phyloP scores from a whole-genome alignment of 2,888 invertebrate species.

The Fragum sueziense region DNA sequence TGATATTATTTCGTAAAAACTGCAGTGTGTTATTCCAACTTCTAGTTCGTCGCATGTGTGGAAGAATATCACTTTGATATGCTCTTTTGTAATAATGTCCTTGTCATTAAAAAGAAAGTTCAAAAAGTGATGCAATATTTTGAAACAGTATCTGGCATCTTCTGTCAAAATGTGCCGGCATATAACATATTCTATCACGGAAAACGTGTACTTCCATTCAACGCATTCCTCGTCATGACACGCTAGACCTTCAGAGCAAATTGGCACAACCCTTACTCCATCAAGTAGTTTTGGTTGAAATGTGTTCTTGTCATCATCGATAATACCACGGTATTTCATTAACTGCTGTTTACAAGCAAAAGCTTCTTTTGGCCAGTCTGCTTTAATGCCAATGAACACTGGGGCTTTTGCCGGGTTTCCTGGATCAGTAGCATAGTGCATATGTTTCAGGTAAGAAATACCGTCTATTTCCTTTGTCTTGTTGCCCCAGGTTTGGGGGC shows the following conservation, averaged over 20 bases:
- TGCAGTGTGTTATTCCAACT: not conserved
- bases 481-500: not conserved
- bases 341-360: not conserved
- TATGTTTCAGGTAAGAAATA: not conserved
- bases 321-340: not conserved
- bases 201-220: conserved; percentile 28
- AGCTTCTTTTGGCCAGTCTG: conserved; percentile 21
- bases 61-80: conserved; percentile 3
- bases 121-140: conserved; percentile 1
- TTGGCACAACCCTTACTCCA: conserved; percentile 24
- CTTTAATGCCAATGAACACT: not conserved
- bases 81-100: conserved; percentile 5
- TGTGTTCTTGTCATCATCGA: not conserved
- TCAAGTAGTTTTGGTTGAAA: not conserved
- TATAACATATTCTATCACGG: not conserved
- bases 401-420: not conserved
- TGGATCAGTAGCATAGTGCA: not conserved
- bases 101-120: not conserved
- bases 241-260: not conserved
- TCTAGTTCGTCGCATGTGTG: conserved; percentile 20
- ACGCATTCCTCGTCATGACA: not conserved
- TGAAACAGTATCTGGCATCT: conserved; percentile 12
- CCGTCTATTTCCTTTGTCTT: not conserved
- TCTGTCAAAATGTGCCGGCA: not conserved
- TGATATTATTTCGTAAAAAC: not conserved